These are phyloP conservation scores for Mythimna albipuncta DNA, from an alignment of 2,888 invertebrate species.

Conservation along the genomic window DNA sequence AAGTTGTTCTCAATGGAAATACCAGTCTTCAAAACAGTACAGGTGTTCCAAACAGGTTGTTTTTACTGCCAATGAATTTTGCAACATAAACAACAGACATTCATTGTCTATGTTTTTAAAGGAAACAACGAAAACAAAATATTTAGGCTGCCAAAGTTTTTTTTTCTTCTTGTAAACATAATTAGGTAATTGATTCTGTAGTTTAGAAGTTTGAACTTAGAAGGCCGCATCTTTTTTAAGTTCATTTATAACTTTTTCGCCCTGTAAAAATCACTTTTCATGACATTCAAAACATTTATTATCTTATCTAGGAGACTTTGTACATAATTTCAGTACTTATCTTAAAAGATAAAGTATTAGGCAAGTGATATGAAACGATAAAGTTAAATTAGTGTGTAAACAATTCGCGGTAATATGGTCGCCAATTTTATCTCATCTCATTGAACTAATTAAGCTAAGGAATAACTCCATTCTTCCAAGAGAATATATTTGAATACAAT, in stretches of 20 bases:
- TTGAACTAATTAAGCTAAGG: constrained; percentile 46
- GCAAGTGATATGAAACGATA: constrained; percentile 38
- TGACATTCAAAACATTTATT: constrained; percentile 39
- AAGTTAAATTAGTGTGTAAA: constrained; percentile 48
- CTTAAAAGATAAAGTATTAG: constrained; percentile 42
- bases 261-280: constrained; percentile 7
- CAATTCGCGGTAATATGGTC: constrained; percentile 35
- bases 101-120: constrained; percentile 15
- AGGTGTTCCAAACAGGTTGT: constrained; percentile 38
- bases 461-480: constrained; percentile 57
- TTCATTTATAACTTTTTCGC: background rate
- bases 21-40: background rate
- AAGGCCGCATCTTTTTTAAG: background rate
- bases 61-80: constrained; percentile 19
- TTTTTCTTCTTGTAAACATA: background rate
- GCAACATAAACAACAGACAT: constrained; percentile 11
- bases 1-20: background rate
- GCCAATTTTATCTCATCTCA: constrained; percentile 47
- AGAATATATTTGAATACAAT: constrained; percentile 75
- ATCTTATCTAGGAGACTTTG: constrained; percentile 48
- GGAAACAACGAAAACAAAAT: constrained; percentile 28
- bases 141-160: background rate
- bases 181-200: background rate
- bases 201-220: background rate
- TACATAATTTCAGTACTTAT: constrained; percentile 56